Base-by-base conservation (phyloP, 2,888 invertebrate species). In the Stenchaetothrips biformis region DNA sequence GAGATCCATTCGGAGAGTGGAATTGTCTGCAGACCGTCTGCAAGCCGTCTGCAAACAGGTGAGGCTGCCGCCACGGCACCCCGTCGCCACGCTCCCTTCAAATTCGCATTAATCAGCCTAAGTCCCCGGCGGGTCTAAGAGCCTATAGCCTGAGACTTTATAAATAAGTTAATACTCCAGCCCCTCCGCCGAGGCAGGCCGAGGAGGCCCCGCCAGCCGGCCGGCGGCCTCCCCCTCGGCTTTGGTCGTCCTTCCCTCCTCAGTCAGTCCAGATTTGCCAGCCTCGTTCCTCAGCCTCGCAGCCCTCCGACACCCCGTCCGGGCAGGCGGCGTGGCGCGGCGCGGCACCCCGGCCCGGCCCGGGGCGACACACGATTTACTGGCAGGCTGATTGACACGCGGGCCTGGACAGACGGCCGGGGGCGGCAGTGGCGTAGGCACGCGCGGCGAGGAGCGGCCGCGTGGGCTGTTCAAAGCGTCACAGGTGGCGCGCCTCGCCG, bases 81-180 rank as follows among this genome's bases (percentile, higher is more conserved):
- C 37, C 62, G n/a, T 18, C 53, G 62, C 62, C 67, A n/a, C 67
- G 7, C 67, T 74, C 67, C 67, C 67, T 74, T 74, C 67, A 74
- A 74, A 74, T 74, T 74, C 67, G 25, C 67, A 74, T 74, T 74
- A 74, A 74, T 74, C 67, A 74, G 67, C 67, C 21, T 74, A 74
- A 74, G 21, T 74, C 67, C 25, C 67, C 67, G 67, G 67, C 67
- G 67, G 67, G 67, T 25, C 67, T 74, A 74, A 74, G 67, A 74
- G 67, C 67, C 67, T 74, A 74, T 74, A 74, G 67, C 67, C 67
- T 74, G 25, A 74, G 67, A 74, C 67, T 74, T 74, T 74, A 74
- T 74, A 74, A 74, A 74, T 74, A 74, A 74, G 67, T 74, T 74
- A 74, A 74, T 74, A 74, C 67, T 74, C 67, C 25, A 25, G 21